Percentiles rank a stretch among this genome's conserved stretches.
Evolutionary conservation across 2,797 vertebrate genomes (phyloP).

Genomic region (Girardinus metallicus): DNA sequence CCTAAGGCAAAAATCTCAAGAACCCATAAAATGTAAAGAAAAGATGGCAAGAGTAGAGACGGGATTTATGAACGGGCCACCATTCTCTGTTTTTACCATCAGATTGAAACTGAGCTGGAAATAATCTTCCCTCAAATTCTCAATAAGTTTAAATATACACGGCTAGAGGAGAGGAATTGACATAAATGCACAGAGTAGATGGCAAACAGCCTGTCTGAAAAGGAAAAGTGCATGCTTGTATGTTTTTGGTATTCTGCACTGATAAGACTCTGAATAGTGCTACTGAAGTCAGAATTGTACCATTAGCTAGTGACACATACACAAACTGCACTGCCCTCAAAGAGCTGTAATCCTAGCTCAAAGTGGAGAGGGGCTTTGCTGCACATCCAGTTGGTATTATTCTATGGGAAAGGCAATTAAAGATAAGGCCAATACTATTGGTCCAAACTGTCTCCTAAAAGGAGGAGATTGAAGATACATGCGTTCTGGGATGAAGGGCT

Average conservation of each 20-base stretch:
- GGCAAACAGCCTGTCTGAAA: conserved; percentile 31
- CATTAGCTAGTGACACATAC: conserved; percentile 60
- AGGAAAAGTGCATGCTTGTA: conserved; percentile 43
- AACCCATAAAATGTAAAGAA: background rate
- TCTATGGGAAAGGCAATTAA: conserved; percentile 81
- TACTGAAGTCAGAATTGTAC: conserved; percentile 71
- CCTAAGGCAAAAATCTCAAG: background rate
- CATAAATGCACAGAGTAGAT: conserved; percentile 29
- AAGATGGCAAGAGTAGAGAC: background rate
- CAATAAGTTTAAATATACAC: conserved; percentile 53
- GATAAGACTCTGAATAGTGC: conserved; percentile 73
- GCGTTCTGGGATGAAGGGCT: conserved; percentile 46
- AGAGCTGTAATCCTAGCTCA: conserved; percentile 70
- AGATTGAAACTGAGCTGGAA: conserved; percentile 37
- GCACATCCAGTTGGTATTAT: conserved; percentile 73
- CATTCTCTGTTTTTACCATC: background rate
- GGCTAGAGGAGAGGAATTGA: conserved; percentile 55
- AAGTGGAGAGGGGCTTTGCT: conserved; percentile 63
- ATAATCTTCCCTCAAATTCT: conserved; percentile 53
- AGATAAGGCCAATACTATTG: conserved; percentile 68
- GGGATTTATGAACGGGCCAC: background rate
- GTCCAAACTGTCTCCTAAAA: conserved; percentile 43
- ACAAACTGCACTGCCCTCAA: conserved; percentile 50
- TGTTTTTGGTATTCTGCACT: conserved; percentile 59
- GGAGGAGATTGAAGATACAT: conserved; percentile 20